Conservation (phyloP, 2,797 vertebrate species). For the Simalia tracyae region DNA sequence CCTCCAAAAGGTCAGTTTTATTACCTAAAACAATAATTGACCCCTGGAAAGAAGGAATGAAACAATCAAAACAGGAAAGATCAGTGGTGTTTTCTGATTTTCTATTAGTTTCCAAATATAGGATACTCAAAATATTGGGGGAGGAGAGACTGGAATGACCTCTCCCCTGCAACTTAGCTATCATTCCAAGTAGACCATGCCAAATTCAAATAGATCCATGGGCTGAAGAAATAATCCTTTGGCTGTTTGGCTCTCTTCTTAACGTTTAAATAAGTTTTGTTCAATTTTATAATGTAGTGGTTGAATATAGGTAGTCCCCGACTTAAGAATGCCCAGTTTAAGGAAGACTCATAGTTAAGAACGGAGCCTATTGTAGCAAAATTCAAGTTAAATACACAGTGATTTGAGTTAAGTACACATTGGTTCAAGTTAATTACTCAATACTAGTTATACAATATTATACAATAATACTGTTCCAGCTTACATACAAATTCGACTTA, state of each 20-base stretch:
- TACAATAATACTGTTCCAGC: too few species aligned
- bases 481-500: too few species aligned
- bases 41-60: conserved; percentile 75
- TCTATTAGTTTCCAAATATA: background rate
- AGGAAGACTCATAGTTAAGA: too few species aligned
- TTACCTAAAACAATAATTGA: conserved; percentile 90
- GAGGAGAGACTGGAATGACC: background rate
- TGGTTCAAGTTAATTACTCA: too few species aligned
- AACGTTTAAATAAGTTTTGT: background rate
- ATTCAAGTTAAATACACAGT: too few species aligned
- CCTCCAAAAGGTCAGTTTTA: conserved; percentile 87
- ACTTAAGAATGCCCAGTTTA: too few species aligned
- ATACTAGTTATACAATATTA: too few species aligned
- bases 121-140: background rate
- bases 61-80: background rate
- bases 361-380: too few species aligned
- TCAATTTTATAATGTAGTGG: background rate
- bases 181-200: background rate
- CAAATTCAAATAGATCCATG: background rate
- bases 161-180: background rate
- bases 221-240: background rate
- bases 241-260: background rate
- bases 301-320: background rate
- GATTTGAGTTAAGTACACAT: too few species aligned
- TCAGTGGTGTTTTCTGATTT: background rate